Evolutionary conservation across 2,797 vertebrate species (phyloP).

Genomic region (Pseudochromis fuscus): DNA sequence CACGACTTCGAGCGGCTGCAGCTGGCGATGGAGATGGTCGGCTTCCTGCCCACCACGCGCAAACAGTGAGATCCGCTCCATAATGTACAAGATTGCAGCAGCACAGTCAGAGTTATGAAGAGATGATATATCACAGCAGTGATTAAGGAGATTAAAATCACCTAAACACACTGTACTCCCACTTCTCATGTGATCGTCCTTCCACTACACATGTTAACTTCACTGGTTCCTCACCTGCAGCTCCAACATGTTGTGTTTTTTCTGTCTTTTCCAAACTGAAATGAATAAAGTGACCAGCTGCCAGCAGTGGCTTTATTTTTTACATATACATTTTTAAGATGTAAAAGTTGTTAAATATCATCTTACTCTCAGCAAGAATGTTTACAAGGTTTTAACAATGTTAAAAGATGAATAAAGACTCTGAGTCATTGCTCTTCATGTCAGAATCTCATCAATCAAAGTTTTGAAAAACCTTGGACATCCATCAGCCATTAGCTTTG

Average conservation of each 20-base stretch:
- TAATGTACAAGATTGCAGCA: neutral
- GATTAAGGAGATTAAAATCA: neutral
- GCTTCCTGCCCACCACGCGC: slow-evolving; percentile 94
- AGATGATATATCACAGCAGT: neutral
- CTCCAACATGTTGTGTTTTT: neutral
- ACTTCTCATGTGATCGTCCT: neutral
- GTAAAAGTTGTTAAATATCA: no score
- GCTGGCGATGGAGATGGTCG: slow-evolving; percentile 99
- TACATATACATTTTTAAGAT: no score
- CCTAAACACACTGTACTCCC: neutral
- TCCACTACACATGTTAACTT: neutral
- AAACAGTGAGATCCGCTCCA: slow-evolving; percentile 89
- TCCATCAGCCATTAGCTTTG: neutral
- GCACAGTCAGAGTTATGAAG: neutral
- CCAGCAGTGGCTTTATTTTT: neutral
- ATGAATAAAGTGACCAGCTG: no score
- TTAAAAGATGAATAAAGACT: neutral
- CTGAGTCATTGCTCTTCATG: neutral
- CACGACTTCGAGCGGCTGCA: slow-evolving; percentile 98
- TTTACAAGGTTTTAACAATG: no score
- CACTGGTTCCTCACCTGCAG: neutral
- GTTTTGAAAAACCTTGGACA: neutral
- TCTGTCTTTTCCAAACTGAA: no score
- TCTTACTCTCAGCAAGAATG: no score
- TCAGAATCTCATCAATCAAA: neutral